These are phyloP conservation scores for Sphaeridia pumilis DNA, from an alignment of 2,888 invertebrate genomes.

Conservation along the genomic window DNA sequence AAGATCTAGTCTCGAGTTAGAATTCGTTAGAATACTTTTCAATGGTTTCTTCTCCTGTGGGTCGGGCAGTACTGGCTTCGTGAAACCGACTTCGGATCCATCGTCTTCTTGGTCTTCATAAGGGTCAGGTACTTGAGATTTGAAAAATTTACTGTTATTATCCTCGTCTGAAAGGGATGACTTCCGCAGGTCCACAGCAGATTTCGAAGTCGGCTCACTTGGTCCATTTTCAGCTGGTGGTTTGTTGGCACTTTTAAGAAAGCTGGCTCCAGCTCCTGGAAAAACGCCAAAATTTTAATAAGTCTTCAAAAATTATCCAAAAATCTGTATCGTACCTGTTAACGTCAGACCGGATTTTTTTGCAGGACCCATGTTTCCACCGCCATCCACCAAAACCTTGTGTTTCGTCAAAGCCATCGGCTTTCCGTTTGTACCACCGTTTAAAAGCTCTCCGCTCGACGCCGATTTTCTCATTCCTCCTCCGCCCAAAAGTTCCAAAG, in stretches of 20 bases:
- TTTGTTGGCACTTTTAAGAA: conserved; percentile 22
- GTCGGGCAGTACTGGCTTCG: too few relatives aligned
- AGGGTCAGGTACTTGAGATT: conserved; percentile 5
- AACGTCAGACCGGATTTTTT: conserved; percentile 17
- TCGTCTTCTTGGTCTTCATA: not conserved
- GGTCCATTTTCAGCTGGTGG: not conserved
- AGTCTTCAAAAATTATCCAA: not conserved
- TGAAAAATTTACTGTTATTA: conserved; percentile 1
- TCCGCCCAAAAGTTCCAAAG: conserved; percentile 8
- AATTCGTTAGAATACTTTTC: conserved; percentile 32
- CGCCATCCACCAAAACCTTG: not conserved
- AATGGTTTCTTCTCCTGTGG: conserved; percentile 18
- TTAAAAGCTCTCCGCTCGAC: not conserved
- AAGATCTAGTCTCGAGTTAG: conserved; percentile 21
- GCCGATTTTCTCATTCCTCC: conserved; percentile 2
- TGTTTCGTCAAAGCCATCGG: not conserved
- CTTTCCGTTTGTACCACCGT: too few relatives aligned
- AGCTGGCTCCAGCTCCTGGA: conserved; percentile 28
- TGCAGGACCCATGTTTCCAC: not conserved
- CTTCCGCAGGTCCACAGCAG: not conserved
- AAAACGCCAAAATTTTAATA: not conserved
- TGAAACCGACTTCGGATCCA: not conserved
- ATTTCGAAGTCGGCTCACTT: not conserved
- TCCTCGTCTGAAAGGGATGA: not conserved
- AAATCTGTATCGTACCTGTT: conserved; percentile 12